Percentiles rank a stretch among this genome's conserved stretches.
Conservation (phyloP, 2,888 invertebrate genomes). For the Tenthredo livida region DNA sequence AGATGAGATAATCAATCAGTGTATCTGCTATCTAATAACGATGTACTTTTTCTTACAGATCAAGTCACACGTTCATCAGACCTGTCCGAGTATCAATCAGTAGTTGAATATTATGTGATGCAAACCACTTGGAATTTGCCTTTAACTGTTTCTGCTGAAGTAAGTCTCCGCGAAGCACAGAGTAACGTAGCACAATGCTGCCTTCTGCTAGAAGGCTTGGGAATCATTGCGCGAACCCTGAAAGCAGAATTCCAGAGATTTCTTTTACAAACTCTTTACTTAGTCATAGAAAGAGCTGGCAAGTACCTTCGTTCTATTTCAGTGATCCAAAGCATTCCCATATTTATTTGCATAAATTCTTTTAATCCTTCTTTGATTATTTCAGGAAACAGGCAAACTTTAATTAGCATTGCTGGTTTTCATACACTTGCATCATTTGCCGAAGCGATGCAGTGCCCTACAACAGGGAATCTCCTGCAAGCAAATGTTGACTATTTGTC, state of each 20-base stretch:
- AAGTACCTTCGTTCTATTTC: slow-evolving; percentile 55
- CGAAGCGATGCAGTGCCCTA: slow-evolving; percentile 80
- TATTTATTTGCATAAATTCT: not conserved
- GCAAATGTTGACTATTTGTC: slow-evolving; percentile 88
- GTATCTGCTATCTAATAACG: slow-evolving; percentile 15
- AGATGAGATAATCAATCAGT: slow-evolving; percentile 4
- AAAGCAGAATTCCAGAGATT: slow-evolving; percentile 81
- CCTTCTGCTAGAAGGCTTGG: slow-evolving; percentile 86
- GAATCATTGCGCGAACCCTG: slow-evolving; percentile 81
- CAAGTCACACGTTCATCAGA: slow-evolving; percentile 59
- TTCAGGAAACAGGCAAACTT: slow-evolving; percentile 83
- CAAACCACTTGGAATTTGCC: slow-evolving; percentile 72
- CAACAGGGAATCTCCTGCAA: slow-evolving; percentile 83
- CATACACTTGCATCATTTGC: slow-evolving; percentile 82
- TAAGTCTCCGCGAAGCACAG: slow-evolving; percentile 78
- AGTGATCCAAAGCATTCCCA: not conserved
- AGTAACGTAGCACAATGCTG: slow-evolving; percentile 85
- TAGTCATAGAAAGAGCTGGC: slow-evolving; percentile 87
- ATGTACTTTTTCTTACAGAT: slow-evolving; percentile 57
- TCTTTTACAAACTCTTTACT: slow-evolving; percentile 84
- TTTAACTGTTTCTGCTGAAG: slow-evolving; percentile 65
- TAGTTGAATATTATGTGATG: slow-evolving; percentile 69
- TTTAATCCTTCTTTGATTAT: slow-evolving; percentile 51
- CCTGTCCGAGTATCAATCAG: slow-evolving; percentile 67
- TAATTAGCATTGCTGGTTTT: slow-evolving; percentile 83